Evolutionary conservation across 2,113 vertebrate species (phyloP), one percentile per base, ranked within the genome.

Genomic region (Podocnemis expansa): DNA sequence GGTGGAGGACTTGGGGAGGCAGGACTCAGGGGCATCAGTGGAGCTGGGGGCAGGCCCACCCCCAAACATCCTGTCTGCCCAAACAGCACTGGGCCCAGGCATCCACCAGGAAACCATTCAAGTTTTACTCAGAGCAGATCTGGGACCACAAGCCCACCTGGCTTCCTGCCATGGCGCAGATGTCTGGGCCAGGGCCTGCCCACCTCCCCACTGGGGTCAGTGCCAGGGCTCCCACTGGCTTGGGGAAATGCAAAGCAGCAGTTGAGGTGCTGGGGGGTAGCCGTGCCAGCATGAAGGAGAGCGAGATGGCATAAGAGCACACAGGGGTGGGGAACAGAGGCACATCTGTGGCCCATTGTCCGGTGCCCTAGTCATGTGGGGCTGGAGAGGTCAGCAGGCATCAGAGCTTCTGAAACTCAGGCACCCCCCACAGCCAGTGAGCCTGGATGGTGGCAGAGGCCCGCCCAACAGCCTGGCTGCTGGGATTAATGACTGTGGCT

Each of bases 21-120:
- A 80, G 24, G 5, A 49, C 0, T 0, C 47, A 29, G 2, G 16
- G 16, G 63, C n/a, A 90, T 38, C 24, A 47, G 22, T 2, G 16
- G 58, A 60, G 29, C 58, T 16, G 29, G 6, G 29, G 5, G 0
- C 0, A 78, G 41, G 16, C 43, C 80, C 56, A 29, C 45, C 58
- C 73, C 56, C 0, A 0, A 22, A 21, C 0, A 0, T 24, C 21
- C 88, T 24, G 56, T 34, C 38, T 70, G 21, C 34, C 76, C 5
- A 3, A 2, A 7, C 14, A 70, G 84, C 78, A 79, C 80, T 78
- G 80, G 27, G 38, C n/a, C 8, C 52, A 78, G 78, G 52, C 83
- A 93, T 10, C 93, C 92, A 56, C 0, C 2, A 92, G 89, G 93
- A 94, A 34, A 0, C 0, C 31, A 84, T 93, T 95, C 91, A 96